A percentile compares a stretch with the other conserved stretches of the same genome.
Evolutionary conservation across 2,797 vertebrate species (phyloP).

Genomic region (Trematomus bernacchii): DNA sequence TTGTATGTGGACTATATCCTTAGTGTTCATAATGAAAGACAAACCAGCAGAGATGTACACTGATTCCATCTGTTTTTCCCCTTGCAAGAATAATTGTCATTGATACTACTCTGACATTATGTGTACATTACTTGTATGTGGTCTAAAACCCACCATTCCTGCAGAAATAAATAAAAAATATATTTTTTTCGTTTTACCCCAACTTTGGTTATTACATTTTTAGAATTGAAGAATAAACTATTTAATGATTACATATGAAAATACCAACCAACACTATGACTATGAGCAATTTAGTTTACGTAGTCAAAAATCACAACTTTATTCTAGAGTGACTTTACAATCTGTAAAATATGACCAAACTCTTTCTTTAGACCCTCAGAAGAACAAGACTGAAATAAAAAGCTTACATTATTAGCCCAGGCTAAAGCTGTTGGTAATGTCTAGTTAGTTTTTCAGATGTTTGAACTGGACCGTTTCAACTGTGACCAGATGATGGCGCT

Average conservation of each 20-base stretch:
- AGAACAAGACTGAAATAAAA: background rate
- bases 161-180: slow-evolving; percentile 63
- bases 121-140: slow-evolving; percentile 43
- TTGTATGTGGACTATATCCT: slow-evolving; percentile 32
- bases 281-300: no score
- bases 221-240: background rate
- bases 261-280: background rate
- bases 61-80: slow-evolving; percentile 20
- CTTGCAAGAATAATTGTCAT: slow-evolving; percentile 16
- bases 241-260: background rate
- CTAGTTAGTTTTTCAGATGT: background rate
- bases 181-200: slow-evolving; percentile 38
- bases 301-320: background rate
- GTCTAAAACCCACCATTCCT: slow-evolving; percentile 27
- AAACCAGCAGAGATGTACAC: slow-evolving; percentile 26
- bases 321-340: background rate
- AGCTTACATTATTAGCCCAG: background rate
- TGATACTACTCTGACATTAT: slow-evolving; percentile 34
- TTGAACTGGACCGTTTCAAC: background rate
- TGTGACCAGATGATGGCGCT: background rate
- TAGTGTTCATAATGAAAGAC: slow-evolving; percentile 9
- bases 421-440: background rate
- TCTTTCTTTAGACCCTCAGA: background rate
- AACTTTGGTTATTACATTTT: slow-evolving; percentile 35
- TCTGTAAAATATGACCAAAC: no score